Percentiles rank a stretch among this genome's conserved stretches.
Conservation (phyloP, 2,888 invertebrate genomes). For the Bibio marci region DNA sequence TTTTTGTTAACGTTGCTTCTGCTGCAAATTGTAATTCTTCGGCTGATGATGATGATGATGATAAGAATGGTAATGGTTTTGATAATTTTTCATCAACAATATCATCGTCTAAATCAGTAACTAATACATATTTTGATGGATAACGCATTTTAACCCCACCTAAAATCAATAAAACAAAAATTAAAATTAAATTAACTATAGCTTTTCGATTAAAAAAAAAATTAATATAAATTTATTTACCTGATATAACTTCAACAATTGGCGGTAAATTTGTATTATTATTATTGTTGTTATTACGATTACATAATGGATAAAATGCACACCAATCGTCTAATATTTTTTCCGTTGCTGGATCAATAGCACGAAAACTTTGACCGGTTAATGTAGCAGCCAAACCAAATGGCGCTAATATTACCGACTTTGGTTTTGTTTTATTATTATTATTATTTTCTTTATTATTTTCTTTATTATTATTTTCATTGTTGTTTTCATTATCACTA, state of each 20-base stretch:
- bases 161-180: constrained; percentile 38
- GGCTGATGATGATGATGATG: background rate
- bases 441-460: background rate
- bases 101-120: constrained; percentile 68
- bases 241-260: constrained; percentile 36
- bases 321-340: constrained; percentile 86
- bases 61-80: background rate
- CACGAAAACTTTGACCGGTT: constrained; percentile 52
- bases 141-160: constrained; percentile 91
- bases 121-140: constrained; percentile 85
- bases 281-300: constrained; percentile 31
- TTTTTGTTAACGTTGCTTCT: background rate
- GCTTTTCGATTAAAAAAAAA: background rate
- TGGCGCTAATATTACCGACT: constrained; percentile 81
- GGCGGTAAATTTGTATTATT: constrained; percentile 32
- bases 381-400: constrained; percentile 85
- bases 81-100: constrained; percentile 12
- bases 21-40: background rate
- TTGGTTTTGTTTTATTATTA: constrained; percentile 10
- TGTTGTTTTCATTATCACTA: constrained; percentile 2
- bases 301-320: constrained; percentile 81
- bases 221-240: constrained; percentile 13
- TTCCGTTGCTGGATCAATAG: constrained; percentile 48
- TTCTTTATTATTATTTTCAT: background rate
- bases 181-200: constrained; percentile 1